Conservation (phyloP, 2,113 vertebrate genomes). For the Callospermophilus lateralis region DNA sequence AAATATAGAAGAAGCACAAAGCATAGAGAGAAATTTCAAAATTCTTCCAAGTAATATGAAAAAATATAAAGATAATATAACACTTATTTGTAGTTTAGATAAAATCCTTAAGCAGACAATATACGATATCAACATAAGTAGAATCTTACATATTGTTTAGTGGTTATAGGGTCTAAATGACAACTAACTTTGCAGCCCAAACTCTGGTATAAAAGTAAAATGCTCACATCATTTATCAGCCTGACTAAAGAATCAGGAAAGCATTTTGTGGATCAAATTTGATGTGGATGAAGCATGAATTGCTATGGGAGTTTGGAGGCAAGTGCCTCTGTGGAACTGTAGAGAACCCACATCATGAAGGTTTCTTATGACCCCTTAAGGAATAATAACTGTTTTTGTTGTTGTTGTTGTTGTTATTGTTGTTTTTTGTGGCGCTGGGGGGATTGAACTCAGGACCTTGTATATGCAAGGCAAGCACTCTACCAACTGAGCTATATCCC, state of each 20-base stretch:
- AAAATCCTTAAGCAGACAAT: background rate
- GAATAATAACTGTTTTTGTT: background rate
- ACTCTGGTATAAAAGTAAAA: background rate
- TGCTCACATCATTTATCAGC: background rate
- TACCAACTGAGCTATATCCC: too few relatives aligned
- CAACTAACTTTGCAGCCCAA: background rate
- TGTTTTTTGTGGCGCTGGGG: too few relatives aligned
- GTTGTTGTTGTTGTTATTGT: too few relatives aligned
- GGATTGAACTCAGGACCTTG: too few relatives aligned
- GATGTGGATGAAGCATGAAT: background rate
- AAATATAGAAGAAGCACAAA: background rate
- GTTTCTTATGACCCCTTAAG: background rate
- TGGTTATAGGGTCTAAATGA: background rate
- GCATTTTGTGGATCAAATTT: background rate
- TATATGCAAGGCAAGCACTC: too few relatives aligned
- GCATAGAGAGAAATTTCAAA: background rate
- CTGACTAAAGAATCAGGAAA: background rate
- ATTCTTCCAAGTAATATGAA: background rate
- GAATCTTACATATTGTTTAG: background rate
- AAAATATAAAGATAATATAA: background rate
- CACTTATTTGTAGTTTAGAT: too few relatives aligned
- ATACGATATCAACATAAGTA: background rate
- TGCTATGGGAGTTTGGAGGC: background rate
- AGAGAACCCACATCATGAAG: too few relatives aligned
- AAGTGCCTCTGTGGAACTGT: background rate